These are phyloP conservation scores for Cancer borealis DNA, from an alignment of 2,888 invertebrate genomes.

Conservation along the genomic window DNA sequence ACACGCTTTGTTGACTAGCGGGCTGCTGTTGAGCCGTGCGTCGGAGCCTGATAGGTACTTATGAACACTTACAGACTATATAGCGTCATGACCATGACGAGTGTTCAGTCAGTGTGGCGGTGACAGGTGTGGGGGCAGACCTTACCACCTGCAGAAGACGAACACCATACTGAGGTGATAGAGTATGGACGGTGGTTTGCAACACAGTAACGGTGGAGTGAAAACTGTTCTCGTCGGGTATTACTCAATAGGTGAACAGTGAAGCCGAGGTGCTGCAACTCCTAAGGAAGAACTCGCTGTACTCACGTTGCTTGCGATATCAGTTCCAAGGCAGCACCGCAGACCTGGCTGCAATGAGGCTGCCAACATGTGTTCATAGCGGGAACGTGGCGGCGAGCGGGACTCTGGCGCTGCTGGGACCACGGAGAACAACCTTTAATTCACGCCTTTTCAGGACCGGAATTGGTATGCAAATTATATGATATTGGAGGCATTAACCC, in stretches of 20 bases:
- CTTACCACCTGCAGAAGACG: not conserved
- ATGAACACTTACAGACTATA: not conserved
- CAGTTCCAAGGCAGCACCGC: not conserved
- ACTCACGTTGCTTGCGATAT: not conserved
- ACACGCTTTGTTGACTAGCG: not conserved
- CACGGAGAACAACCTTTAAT: constrained; percentile 56
- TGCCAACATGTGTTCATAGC: constrained; percentile 36
- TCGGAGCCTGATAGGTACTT: not conserved
- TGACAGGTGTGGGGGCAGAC: not conserved
- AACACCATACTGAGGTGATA: too few relatives aligned
- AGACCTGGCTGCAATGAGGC: not conserved
- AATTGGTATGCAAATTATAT: constrained; percentile 65
- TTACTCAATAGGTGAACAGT: constrained; percentile 37
- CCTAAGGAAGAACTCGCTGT: not conserved
- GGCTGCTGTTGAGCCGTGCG: not conserved
- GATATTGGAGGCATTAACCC: constrained; percentile 55
- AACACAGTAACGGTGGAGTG: not conserved
- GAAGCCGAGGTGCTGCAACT: constrained; percentile 22
- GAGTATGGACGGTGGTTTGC: not conserved
- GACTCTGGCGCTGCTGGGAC: not conserved
- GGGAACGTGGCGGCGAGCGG: not conserved
- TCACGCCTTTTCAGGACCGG: constrained; percentile 60
- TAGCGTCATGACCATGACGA: not conserved
- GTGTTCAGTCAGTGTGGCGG: not conserved
- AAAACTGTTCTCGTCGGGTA: not conserved